phyloP scores from a whole-genome alignment of 2,113 vertebrate genomes.

The Cathartes aura region DNA sequence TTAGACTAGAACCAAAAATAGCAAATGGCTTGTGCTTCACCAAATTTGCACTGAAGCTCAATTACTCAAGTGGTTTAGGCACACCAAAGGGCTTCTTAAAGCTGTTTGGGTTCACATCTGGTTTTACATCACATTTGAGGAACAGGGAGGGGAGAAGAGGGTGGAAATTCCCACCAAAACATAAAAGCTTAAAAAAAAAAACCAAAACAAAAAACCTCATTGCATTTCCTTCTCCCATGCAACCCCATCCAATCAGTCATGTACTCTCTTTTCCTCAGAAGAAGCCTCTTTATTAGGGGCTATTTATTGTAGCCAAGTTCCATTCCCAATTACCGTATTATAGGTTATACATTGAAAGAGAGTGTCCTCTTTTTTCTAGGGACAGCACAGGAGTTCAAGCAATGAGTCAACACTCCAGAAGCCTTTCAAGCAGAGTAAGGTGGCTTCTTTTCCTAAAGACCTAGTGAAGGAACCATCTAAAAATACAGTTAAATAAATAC shows the following conservation, averaged over 20 bases:
- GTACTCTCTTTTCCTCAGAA: not conserved
- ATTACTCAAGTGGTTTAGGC: not conserved
- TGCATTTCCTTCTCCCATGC: not conserved
- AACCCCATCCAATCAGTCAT: not conserved
- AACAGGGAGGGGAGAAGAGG: not conserved
- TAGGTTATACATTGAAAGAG: not conserved
- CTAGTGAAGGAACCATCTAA: not conserved
- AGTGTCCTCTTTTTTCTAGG: not conserved
- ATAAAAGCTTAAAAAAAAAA: not conserved
- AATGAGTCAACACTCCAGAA: not conserved
- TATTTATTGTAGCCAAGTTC: not conserved
- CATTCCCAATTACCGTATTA: not conserved
- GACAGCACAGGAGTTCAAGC: not conserved
- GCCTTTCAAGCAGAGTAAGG: not conserved
- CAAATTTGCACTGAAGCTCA: not conserved
- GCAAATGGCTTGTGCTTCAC: not conserved
- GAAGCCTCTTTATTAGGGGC: not conserved
- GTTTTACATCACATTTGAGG: not conserved
- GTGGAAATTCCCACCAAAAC: not conserved
- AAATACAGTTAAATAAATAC: not conserved
- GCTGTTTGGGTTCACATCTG: not conserved
- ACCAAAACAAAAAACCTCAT: not conserved
- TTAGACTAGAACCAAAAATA: conserved; percentile 18
- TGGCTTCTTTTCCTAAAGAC: not conserved
- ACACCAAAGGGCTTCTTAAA: not conserved